phyloP scores from a whole-genome alignment of 2,113 vertebrate species.

The Spheniscus mendiculus region DNA sequence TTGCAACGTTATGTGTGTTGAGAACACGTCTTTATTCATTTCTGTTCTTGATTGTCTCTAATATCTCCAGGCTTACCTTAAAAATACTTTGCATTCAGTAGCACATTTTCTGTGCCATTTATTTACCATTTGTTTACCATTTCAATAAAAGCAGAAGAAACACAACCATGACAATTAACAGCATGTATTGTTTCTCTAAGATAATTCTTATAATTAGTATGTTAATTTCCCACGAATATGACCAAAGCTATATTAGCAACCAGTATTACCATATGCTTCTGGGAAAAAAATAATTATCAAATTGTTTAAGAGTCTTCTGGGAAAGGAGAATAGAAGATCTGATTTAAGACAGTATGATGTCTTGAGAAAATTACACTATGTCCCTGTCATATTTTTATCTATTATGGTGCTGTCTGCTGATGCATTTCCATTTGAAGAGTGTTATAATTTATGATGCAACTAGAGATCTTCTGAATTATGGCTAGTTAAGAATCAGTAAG shows the following conservation, averaged over 20 bases:
- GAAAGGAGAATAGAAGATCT: slow-evolving; percentile 26
- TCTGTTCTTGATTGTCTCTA: neutral
- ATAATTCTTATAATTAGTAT: slow-evolving; percentile 65
- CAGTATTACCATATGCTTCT: slow-evolving; percentile 61
- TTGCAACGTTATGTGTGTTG: neutral
- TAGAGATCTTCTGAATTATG: neutral
- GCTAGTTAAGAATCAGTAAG: neutral
- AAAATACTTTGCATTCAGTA: neutral
- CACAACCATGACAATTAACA: slow-evolving; percentile 24
- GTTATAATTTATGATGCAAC: slow-evolving; percentile 17
- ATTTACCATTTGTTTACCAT: slow-evolving; percentile 10
- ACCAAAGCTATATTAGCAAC: slow-evolving; percentile 55
- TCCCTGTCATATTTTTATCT: slow-evolving; percentile 23
- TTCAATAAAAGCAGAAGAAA: slow-evolving; percentile 52
- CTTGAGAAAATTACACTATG: slow-evolving; percentile 52
- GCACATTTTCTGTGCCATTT: neutral
- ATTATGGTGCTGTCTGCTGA: slow-evolving; percentile 16
- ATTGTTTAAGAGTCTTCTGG: slow-evolving; percentile 57
- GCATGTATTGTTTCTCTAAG: slow-evolving; percentile 35
- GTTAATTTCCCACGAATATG: slow-evolving; percentile 61
- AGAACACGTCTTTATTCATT: neutral
- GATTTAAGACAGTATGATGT: slow-evolving; percentile 27
- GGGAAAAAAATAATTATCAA: slow-evolving; percentile 61
- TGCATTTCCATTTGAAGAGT: slow-evolving; percentile 24
- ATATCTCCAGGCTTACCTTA: neutral